phyloP scores from a whole-genome alignment of 2,888 invertebrate genomes.

The Spodoptera exigua region DNA sequence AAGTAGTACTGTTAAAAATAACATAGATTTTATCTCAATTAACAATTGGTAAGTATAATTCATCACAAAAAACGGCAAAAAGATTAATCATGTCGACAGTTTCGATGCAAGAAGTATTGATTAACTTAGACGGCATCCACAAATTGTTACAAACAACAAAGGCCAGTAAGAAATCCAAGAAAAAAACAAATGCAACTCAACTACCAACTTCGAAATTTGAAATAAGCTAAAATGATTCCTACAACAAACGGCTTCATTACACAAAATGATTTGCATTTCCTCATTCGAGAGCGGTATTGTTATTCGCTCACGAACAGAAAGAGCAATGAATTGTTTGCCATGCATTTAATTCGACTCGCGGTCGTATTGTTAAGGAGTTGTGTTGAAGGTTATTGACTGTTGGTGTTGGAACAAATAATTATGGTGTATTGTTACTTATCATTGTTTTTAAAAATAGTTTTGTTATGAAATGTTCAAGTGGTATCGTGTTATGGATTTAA shows the following conservation, averaged over 20 bases:
- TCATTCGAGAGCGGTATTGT: conserved; percentile 51
- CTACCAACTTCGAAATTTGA: conserved; percentile 16
- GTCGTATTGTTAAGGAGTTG: conserved; percentile 46
- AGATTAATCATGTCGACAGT: too few species aligned
- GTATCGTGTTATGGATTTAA: conserved; percentile 4
- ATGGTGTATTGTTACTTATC: conserved; percentile 1
- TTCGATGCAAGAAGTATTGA: too few species aligned
- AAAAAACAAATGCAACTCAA: neutral
- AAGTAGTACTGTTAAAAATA: too few species aligned
- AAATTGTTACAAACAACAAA: neutral
- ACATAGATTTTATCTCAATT: too few species aligned
- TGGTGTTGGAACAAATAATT: conserved; percentile 22
- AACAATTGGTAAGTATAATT: too few species aligned
- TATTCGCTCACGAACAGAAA: conserved; percentile 55
- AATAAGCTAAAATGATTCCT: conserved; percentile 48
- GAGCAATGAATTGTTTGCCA: conserved; percentile 68
- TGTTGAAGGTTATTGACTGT: conserved; percentile 32
- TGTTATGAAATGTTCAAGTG: too few species aligned
- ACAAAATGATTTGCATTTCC: conserved; percentile 67
- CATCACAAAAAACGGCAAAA: too few species aligned
- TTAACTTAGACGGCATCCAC: too few species aligned
- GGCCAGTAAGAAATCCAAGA: conserved; percentile 4
- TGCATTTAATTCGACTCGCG: conserved; percentile 64
- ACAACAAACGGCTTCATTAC: conserved; percentile 59
- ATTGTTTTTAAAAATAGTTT: neutral